Evolutionary conservation across 2,888 invertebrate species (phyloP), one percentile per base, ranked within the genome.

Genomic region (Papilio protenor): DNA sequence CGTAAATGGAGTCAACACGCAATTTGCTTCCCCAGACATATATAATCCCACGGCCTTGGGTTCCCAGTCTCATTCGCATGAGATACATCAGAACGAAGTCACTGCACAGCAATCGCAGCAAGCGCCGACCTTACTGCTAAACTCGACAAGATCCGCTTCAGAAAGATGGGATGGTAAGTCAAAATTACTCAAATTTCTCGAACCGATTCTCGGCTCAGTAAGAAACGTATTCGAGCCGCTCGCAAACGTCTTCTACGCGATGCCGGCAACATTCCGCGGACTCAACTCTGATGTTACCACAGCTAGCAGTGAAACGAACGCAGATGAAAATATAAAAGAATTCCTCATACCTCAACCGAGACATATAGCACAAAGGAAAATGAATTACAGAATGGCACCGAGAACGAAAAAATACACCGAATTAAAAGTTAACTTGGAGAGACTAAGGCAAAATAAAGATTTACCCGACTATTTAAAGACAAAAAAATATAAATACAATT

Each of bases 141-240:
- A 94, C 86, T 86, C 90, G 64, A 94, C 94, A 77, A 87, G 92
- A 85, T 73, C 78, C 59, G 94, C 94, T 80, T 87, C 93, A 83
- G 94, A 94, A 84, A 88, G 94, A 90, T 94, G 94, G 94, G 94
- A 94, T 84, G 94, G 94, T 94, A 94, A 94, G 94, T 94, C 93
- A 81, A 90, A 87, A 87, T 88, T 94, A 83, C 91, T 90, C 85
- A 92, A 90, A 90, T 88, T 92, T 85, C 86, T 94, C 85, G 93
- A 94, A 89, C 94, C 94, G 76, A 84, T 94, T 82, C 84, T 94
- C 81, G 89, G 90, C 80, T 88, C 89, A 73, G 87, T 94, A 82
- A 92, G 87, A 82, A 89, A 86, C 73, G 85, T 93, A 80, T 84
- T 94, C 77, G 90, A 91, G 80, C 94, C 94, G 49, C 92, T 94